Conservation (phyloP, 2,797 vertebrate genomes). For the Melanotaenia maccullochi region DNA sequence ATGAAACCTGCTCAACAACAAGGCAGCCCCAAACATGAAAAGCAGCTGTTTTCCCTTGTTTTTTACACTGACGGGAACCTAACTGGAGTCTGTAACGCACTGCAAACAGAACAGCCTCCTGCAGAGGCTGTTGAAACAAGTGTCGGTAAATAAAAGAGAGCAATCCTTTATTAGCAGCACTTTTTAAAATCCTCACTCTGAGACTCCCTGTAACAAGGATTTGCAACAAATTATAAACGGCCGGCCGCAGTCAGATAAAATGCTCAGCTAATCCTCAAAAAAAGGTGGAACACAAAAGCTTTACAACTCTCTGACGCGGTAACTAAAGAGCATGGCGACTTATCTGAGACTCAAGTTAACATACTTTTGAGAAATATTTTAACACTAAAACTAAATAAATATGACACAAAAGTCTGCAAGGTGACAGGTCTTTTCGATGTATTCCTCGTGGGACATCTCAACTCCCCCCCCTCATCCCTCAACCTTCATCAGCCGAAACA, state of each 20-base stretch:
- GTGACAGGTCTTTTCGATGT: neutral
- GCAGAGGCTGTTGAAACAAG: conserved; percentile 39
- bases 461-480: neutral
- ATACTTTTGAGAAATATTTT: neutral
- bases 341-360: neutral
- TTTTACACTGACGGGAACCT: conserved; percentile 20
- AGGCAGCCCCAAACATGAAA: conserved; percentile 18
- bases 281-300: conserved; percentile 25
- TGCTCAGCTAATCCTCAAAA: conserved; percentile 35
- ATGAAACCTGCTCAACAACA: conserved; percentile 8
- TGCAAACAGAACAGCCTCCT: conserved; percentile 23
- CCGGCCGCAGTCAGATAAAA: conserved; percentile 29
- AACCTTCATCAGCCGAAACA: conserved; percentile 39
- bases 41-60: conserved; percentile 17
- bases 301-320: neutral
- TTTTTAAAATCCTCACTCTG: conserved; percentile 41
- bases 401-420: neutral
- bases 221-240: conserved; percentile 50
- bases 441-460: conserved; percentile 14
- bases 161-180: conserved; percentile 10
- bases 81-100: conserved; percentile 13
- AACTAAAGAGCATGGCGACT: neutral
- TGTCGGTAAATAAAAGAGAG: neutral
- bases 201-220: conserved; percentile 43
- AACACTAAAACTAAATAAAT: neutral